Base-by-base conservation (phyloP, 2,797 vertebrate genomes). In the Poliocrania exsul region DNA sequence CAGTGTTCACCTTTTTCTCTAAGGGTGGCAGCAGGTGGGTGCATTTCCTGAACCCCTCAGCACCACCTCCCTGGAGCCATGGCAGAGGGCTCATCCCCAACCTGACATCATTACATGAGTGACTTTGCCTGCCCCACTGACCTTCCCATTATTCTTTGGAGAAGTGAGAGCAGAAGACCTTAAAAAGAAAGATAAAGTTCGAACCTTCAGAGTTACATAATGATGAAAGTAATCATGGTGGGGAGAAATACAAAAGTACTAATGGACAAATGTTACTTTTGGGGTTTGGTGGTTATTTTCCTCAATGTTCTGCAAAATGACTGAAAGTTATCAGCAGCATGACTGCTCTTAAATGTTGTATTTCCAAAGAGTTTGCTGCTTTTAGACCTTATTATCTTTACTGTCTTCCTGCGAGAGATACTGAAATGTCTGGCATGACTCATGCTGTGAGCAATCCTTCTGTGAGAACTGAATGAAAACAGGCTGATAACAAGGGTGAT, bases 391-490 rank as follows among this genome's bases (percentile, higher is more conserved):
- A 81, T 93, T 90, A 88, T 66, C 89, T 86, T 85, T 13, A 64
- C 49, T 46, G 31, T 65, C 74, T 85, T 90, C 66, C 93, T 94
- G 70, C 75, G 46, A 75, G 92, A 91, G 62, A 56, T 33, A 28
- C 58, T n/a, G 84, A 74, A 71, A 85, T 40, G 69, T 44, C 81
- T 87, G 87, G 42, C 66, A 66, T 70, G 66, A 70, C 58, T 91
- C 94, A 92, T 0, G 23, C 92, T 95, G 93, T 88, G 95, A 94
- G 85, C 89, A 88, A 93, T 95, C 70, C 66, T 75, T 94, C 92
- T 88, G 87, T 84, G 89, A 88, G 82, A 84, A 74, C 54, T 60
- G 87, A 92, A 93, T 57, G 89, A 93, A 88, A 95, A 75, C 66
- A 90, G 82, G 56, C 54, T 86, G 75, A 87, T 93, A 96, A 96